Evolutionary conservation across 2,797 vertebrate species (phyloP).

Genomic region (Lepilemur septentrionalis): DNA sequence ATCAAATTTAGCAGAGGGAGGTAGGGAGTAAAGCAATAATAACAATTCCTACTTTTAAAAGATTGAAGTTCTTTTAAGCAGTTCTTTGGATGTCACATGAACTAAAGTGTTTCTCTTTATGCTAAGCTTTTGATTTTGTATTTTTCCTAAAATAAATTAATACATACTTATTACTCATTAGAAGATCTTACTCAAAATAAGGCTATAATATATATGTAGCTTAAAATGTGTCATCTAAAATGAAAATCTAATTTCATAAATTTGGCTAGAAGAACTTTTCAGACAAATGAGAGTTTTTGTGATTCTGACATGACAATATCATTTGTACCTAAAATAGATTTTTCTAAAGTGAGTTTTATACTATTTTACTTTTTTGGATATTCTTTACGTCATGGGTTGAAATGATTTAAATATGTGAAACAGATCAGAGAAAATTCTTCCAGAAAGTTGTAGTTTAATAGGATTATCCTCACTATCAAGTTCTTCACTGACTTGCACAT

Average conservation of each 20-base stretch:
- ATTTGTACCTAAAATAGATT: neutral
- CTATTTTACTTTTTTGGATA: neutral
- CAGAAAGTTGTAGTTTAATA: neutral
- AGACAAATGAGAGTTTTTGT: neutral
- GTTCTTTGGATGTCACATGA: neutral
- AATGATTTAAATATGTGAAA: neutral
- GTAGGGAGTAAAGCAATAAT: neutral
- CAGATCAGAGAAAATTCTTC: neutral
- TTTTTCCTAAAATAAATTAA: neutral
- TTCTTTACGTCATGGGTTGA: neutral
- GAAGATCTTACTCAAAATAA: slow-evolving; percentile 19
- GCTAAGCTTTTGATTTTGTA: neutral
- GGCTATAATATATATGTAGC: neutral
- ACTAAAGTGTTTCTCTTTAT: neutral
- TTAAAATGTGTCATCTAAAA: neutral
- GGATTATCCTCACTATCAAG: neutral
- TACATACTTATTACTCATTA: neutral
- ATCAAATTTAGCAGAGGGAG: slow-evolving; percentile 31
- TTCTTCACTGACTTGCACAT: neutral
- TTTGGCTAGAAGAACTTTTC: neutral
- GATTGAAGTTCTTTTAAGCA: no score
- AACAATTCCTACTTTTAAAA: neutral
- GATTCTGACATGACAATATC: neutral
- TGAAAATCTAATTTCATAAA: neutral
- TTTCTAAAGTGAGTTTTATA: neutral